A percentile compares a stretch with the other conserved stretches of the same genome.
Evolutionary conservation across 92 coral and sea anemone species (phyloP).

Genomic region (Epizoanthus fatuus): DNA sequence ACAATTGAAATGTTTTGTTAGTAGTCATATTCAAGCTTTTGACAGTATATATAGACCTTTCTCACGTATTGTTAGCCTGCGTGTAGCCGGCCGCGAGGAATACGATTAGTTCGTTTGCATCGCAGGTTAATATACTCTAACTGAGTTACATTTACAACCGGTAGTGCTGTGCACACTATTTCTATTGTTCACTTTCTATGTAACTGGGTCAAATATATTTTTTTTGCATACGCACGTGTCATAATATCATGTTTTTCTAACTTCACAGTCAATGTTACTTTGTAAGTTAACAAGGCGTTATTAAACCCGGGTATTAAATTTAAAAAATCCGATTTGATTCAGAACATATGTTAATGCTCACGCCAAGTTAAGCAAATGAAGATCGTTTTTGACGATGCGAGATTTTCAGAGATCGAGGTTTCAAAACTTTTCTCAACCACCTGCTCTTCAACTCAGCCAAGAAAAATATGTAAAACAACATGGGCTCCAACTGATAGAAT

Average conservation of each 20-base stretch:
- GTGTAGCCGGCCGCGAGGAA: too few relatives aligned
- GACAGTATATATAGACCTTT: too few relatives aligned
- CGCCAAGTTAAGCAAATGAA: not conserved
- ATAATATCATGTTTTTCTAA: too few relatives aligned
- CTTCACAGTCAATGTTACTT: not conserved
- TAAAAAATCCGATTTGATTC: conserved; percentile 5
- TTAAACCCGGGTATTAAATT: not conserved
- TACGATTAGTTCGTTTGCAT: too few relatives aligned
- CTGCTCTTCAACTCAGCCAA: not conserved
- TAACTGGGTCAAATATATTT: not conserved
- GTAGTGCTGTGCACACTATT: too few relatives aligned
- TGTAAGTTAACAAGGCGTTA: not conserved
- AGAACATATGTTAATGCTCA: not conserved
- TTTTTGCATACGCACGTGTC: too few relatives aligned
- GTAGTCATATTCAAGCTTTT: too few relatives aligned
- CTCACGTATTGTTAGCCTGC: too few relatives aligned
- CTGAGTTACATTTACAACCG: too few relatives aligned
- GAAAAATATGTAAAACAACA: not conserved
- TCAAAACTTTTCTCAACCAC: conserved; percentile 11
- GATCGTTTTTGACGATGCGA: not conserved
- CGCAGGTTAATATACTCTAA: too few relatives aligned
- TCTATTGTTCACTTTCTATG: too few relatives aligned
- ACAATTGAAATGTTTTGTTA: too few relatives aligned
- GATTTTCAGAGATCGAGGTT: not conserved
- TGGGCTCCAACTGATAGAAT: not conserved